Evolutionary conservation across 2,888 invertebrate genomes (phyloP).

Genomic region (Eupsilia transversa): DNA sequence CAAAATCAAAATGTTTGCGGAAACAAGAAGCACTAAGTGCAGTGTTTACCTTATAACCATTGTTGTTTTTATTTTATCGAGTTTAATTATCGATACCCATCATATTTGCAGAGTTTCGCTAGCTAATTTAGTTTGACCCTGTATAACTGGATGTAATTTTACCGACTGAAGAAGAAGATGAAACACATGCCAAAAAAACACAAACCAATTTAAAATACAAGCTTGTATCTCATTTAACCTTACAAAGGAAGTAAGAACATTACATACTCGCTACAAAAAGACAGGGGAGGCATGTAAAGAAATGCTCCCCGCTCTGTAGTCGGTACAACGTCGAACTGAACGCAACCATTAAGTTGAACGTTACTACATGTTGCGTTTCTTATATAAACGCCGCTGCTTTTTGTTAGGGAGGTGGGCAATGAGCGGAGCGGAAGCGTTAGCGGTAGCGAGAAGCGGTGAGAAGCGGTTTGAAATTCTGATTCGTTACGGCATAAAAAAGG

Average conservation of each 20-base stretch:
- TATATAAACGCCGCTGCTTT: constrained; percentile 52
- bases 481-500: neutral
- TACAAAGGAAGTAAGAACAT: constrained; percentile 48
- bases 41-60: too few relatives aligned
- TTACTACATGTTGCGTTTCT: constrained; percentile 68
- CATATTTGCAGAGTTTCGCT: too few relatives aligned
- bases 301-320: constrained; percentile 26
- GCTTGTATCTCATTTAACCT: constrained; percentile 56
- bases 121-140: too few relatives aligned
- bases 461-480: neutral
- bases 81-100: too few relatives aligned
- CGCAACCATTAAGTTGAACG: constrained; percentile 72
- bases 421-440: constrained; percentile 19
- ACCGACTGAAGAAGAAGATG: neutral
- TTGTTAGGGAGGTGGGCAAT: neutral
- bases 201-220: constrained; percentile 21
- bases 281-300: constrained; percentile 39
- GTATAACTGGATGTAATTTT: neutral
- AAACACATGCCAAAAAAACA: neutral
- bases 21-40: too few relatives aligned
- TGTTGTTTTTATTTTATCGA: too few relatives aligned
- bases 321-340: constrained; percentile 62
- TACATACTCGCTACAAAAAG: constrained; percentile 48
- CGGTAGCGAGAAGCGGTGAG: neutral
- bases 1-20: too few relatives aligned